A percentile compares a stretch with the other conserved stretches of the same genome.
These are phyloP conservation scores for Catharus fuscescens DNA, from an alignment of 2,113 vertebrate genomes.

Conservation along the genomic window DNA sequence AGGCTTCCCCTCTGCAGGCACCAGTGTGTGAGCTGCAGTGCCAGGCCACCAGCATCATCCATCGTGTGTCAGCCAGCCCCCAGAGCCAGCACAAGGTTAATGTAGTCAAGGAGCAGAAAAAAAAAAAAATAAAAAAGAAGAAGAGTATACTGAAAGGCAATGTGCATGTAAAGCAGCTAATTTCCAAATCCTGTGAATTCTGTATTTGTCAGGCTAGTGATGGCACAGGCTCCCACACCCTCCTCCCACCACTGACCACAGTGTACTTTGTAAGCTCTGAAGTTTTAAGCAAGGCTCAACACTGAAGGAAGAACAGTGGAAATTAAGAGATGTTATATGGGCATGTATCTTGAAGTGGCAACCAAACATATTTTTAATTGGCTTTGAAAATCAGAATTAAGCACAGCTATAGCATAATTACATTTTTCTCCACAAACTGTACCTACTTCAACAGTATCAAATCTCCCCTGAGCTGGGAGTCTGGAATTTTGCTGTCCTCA, in stretches of 20 bases:
- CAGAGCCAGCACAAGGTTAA: neutral
- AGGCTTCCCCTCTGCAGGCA: neutral
- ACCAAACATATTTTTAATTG: neutral
- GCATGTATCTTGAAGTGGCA: neutral
- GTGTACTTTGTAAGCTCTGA: neutral
- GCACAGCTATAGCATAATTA: neutral
- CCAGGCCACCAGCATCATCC: neutral
- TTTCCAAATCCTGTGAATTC: neutral
- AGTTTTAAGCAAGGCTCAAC: neutral
- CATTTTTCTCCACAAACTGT: neutral
- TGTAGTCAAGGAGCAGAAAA: neutral
- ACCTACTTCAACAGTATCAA: neutral
- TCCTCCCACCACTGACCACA: neutral
- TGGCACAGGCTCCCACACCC: neutral
- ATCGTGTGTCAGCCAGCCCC: neutral
- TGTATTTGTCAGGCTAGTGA: neutral
- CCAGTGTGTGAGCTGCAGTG: neutral
- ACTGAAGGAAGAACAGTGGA: neutral
- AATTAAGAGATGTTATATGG: neutral
- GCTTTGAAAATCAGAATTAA: conserved; percentile 5
- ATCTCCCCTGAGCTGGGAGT: neutral
- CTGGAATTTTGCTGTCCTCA: neutral
- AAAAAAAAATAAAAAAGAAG: neutral
- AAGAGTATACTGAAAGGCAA: neutral
- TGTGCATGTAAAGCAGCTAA: neutral